These are phyloP conservation scores for Parazoanthus swiftii DNA, from an alignment of 92 coral and sea anemone species.

Conservation along the genomic window DNA sequence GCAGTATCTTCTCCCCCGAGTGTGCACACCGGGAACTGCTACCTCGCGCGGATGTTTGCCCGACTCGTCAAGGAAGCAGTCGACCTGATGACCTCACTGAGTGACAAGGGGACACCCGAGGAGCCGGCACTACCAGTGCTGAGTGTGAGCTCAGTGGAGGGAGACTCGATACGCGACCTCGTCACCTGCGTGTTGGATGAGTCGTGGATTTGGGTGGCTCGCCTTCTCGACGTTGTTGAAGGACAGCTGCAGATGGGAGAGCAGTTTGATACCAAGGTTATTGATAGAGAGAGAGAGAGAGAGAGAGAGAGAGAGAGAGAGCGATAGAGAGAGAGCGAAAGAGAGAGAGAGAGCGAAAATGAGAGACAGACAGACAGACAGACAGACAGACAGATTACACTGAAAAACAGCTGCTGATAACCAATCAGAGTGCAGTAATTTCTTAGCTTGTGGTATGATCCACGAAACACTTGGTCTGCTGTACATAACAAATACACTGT, in stretches of 20 bases:
- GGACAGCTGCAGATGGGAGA: conserved; percentile 79
- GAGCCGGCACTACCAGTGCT: conserved; percentile 62
- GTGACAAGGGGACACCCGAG: conserved; percentile 31
- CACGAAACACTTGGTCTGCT: too few relatives aligned
- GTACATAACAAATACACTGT: too few relatives aligned
- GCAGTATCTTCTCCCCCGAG: conserved; percentile 80
- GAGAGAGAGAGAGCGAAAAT: too few relatives aligned
- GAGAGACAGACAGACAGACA: too few relatives aligned
- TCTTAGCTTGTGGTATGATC: too few relatives aligned
- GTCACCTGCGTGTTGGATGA: conserved; percentile 59
- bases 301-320: too few relatives aligned
- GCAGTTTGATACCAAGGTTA: conserved; percentile 86
- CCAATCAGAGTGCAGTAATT: too few relatives aligned
- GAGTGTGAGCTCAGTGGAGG: conserved; percentile 50
- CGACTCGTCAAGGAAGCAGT: conserved; percentile 82
- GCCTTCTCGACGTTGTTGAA: conserved; percentile 79
- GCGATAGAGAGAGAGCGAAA: too few relatives aligned
- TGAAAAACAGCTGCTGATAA: too few relatives aligned
- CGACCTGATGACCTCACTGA: conserved; percentile 58
- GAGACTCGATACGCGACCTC: conserved; percentile 52
- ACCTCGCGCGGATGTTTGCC: conserved; percentile 87
- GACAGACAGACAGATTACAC: too few relatives aligned
- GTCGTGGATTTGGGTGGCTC: conserved; percentile 85
- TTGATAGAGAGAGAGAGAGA: not conserved
- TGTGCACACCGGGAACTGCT: conserved; percentile 91